These are phyloP conservation scores for Malurus elegans DNA, from an alignment of 2,113 vertebrate species.

Conservation along the genomic window DNA sequence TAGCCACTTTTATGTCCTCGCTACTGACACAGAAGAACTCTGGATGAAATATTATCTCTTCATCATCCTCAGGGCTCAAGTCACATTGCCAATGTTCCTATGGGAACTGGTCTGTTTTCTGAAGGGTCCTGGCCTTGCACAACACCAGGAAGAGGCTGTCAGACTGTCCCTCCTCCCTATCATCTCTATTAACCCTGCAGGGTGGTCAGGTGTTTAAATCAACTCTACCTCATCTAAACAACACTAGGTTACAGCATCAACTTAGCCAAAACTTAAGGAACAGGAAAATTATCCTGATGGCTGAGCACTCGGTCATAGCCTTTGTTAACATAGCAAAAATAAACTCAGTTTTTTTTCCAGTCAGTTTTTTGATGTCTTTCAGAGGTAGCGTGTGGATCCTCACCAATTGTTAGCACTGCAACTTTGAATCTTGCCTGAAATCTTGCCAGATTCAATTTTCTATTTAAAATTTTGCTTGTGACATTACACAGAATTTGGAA, in stretches of 20 bases:
- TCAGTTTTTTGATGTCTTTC: not conserved
- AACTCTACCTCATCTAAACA: not conserved
- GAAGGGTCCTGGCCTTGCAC: not conserved
- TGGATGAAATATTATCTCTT: not conserved
- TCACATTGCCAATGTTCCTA: not conserved
- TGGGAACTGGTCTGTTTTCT: not conserved
- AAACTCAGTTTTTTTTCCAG: constrained; percentile 3
- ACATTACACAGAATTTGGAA: constrained; percentile 35
- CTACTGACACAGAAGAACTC: not conserved
- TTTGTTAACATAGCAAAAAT: not conserved
- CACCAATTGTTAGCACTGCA: not conserved
- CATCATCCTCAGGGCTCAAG: not conserved
- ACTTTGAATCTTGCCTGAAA: not conserved
- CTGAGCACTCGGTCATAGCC: not conserved
- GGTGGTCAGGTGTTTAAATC: not conserved
- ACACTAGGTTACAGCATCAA: constrained; percentile 3
- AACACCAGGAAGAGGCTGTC: not conserved
- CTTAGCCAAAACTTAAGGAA: not conserved
- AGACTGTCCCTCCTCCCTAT: not conserved
- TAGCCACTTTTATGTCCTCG: not conserved
- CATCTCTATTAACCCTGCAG: not conserved
- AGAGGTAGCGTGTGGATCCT: not conserved
- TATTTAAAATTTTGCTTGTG: constrained; percentile 24
- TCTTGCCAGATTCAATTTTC: not conserved
- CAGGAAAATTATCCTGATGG: not conserved